These are phyloP conservation scores for Arrhamphus sclerolepis DNA, from an alignment of 2,797 vertebrate genomes.

Conservation along the genomic window DNA sequence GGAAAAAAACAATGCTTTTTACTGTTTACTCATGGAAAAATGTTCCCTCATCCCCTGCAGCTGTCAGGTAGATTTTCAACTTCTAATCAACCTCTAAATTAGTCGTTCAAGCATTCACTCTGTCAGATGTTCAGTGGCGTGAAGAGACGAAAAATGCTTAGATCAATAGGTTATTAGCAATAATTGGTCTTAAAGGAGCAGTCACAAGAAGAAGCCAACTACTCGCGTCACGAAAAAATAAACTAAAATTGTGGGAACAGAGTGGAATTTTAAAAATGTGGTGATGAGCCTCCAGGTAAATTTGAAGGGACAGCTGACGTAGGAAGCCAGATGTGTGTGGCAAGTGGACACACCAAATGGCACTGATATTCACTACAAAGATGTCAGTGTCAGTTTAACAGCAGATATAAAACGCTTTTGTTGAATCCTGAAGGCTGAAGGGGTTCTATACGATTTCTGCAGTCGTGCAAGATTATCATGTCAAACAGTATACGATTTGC, in stretches of 20 bases:
- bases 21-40: slow-evolving; percentile 46
- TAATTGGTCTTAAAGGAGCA: slow-evolving; percentile 45
- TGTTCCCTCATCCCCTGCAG: slow-evolving; percentile 19
- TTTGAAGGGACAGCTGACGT: slow-evolving; percentile 48
- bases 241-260: slow-evolving; percentile 18
- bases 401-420: slow-evolving; percentile 32
- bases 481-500: no score
- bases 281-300: slow-evolving; percentile 33
- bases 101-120: slow-evolving; percentile 24
- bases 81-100: slow-evolving; percentile 45
- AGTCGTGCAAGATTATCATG: no score
- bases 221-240: slow-evolving; percentile 23
- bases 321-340: slow-evolving; percentile 42
- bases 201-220: slow-evolving; percentile 17
- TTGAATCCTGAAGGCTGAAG: slow-evolving; percentile 26
- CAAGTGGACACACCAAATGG: slow-evolving; percentile 22
- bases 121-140: slow-evolving; percentile 30
- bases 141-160: slow-evolving; percentile 22
- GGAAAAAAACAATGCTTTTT: slow-evolving; percentile 58
- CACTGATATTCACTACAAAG: slow-evolving; percentile 33
- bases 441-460: no score
- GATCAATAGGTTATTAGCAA: slow-evolving; percentile 64
- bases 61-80: slow-evolving; percentile 32
- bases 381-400: slow-evolving; percentile 55
- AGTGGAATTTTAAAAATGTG: slow-evolving; percentile 37